Evolutionary conservation across 2,888 invertebrate species (phyloP).

Genomic region (Caenorhabditis angaria): DNA sequence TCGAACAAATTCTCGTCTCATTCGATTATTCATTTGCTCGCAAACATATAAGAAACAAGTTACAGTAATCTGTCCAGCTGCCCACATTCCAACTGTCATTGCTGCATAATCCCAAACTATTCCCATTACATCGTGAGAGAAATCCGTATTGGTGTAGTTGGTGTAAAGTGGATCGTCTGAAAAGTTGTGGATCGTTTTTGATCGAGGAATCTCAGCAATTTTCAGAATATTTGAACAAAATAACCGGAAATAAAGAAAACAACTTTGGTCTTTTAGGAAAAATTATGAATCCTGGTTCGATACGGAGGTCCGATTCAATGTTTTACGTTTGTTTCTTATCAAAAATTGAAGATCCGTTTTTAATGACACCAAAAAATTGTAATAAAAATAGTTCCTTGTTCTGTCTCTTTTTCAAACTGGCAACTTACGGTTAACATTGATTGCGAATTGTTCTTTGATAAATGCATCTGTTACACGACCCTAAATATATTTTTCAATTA

Average conservation of each 20-base stretch:
- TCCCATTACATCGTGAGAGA: slow-evolving; percentile 51
- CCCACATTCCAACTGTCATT: slow-evolving; percentile 56
- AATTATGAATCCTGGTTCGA: background rate
- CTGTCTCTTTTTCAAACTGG: slow-evolving; percentile 6
- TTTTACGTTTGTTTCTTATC: background rate
- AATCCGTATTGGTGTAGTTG: slow-evolving; percentile 39
- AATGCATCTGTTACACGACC: slow-evolving; percentile 55
- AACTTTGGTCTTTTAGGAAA: too few relatives aligned
- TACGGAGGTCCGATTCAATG: background rate
- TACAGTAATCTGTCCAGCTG: slow-evolving; percentile 48
- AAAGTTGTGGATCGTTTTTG: background rate
- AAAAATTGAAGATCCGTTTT: background rate
- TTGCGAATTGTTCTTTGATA: slow-evolving; percentile 47
- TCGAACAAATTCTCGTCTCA: slow-evolving; percentile 74
- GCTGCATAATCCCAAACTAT: slow-evolving; percentile 54
- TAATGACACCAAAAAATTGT: background rate
- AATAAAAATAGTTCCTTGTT: background rate
- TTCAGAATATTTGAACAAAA: too few relatives aligned
- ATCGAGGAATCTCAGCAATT: background rate
- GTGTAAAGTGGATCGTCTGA: slow-evolving; percentile 8
- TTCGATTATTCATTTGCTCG: slow-evolving; percentile 74
- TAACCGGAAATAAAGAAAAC: too few relatives aligned
- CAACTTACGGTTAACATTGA: slow-evolving; percentile 17
- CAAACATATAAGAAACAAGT: slow-evolving; percentile 73
- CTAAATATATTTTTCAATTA: slow-evolving; percentile 12